Base-by-base conservation (phyloP, 1,140 invertebrate species). In the Goniozus legneri region DNA sequence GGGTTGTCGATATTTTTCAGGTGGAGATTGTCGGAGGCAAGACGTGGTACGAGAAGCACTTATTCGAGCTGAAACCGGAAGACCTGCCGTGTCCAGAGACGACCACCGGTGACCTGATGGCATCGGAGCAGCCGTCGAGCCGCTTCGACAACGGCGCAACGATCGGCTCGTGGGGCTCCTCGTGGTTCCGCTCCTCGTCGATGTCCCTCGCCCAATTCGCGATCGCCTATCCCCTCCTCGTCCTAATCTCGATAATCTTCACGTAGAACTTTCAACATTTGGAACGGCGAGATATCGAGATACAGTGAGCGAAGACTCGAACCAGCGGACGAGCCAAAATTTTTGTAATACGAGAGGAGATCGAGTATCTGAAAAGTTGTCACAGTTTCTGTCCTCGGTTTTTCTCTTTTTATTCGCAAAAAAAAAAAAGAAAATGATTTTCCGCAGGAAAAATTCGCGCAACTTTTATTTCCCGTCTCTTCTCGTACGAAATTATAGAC, bases 41-140 rank as follows among this genome's bases (percentile, higher is more conserved):
- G 47, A 22, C 41, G 14, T 61, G 60, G 32, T 66, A 64, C 54
- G 24, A 64, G 16, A 76, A 74, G 44, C 69, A 74, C 18, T 64
- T 87, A 24, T 79, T 84, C 40, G 77, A 83, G 38, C 76, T 87
- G 47, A 83, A 84, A 20, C 71, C 78, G 2, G 82, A 85, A 34
- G 70, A 82, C 33, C 64, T 87, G 41, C 84, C 84, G 1, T 87
- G 85, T 62, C 83, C 83, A 22, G 79, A 84, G 46, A 44, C 63
- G 20, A 58, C 68, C 33, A 62, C 63, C 32, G 70, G 74, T 42
- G 73, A 76, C 37, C 53, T 73, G 3, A 72, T 75, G 70, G 71
- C 71, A 2, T 76, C 73, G n/a, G 71, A 74, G 38, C 69, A 74
- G 15, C 72, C 73, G 6, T 73, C 70, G 10, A 65, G 65, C 35